Conservation (phyloP, 2,797 vertebrate species). For the Ptychobarbus kaznakovi region DNA sequence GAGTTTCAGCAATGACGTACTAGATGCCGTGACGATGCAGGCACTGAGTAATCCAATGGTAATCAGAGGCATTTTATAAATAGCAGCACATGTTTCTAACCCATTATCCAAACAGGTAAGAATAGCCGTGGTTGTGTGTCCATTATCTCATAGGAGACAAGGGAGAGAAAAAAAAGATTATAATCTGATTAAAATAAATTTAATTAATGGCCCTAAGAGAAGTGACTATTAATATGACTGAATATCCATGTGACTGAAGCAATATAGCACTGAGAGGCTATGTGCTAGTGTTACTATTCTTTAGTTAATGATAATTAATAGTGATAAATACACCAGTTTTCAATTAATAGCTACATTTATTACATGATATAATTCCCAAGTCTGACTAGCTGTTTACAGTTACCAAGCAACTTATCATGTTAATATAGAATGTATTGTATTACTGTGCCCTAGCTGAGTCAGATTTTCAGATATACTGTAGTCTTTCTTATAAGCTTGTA, state of each 20-base stretch:
- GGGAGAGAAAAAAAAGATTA: neutral
- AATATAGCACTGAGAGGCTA: neutral
- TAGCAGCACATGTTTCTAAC: neutral
- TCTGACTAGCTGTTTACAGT: neutral
- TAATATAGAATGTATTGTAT: neutral
- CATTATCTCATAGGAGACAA: neutral
- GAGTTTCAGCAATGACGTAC: constrained; percentile 27
- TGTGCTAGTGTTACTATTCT: neutral
- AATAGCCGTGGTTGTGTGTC: neutral
- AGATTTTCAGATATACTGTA: neutral
- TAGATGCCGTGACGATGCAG: constrained; percentile 4
- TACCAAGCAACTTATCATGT: neutral
- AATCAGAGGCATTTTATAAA: constrained; percentile 36
- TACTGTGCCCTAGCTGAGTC: neutral
- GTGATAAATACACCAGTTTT: neutral
- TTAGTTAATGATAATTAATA: neutral
- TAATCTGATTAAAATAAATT: neutral
- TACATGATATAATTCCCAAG: neutral
- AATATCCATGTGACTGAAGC: neutral
- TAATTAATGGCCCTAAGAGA: neutral
- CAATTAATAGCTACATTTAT: neutral
- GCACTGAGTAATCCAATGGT: neutral
- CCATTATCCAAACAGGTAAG: neutral
- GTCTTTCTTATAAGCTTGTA: neutral
- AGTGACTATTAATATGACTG: neutral